phyloP scores from a whole-genome alignment of 2,113 vertebrate species.

The Capra hircus region DNA sequence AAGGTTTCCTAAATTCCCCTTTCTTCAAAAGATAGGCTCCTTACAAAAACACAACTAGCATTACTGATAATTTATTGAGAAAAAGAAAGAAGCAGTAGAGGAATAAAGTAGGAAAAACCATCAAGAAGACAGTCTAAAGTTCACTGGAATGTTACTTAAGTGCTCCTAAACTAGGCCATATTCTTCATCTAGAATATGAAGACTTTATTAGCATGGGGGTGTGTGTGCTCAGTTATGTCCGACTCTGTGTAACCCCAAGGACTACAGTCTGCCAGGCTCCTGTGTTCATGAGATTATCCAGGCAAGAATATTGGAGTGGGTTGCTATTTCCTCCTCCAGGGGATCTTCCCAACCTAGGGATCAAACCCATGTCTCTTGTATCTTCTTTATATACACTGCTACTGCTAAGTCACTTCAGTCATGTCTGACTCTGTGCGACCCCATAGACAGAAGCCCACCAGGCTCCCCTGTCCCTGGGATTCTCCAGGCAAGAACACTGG shows the following conservation, averaged over 20 bases:
- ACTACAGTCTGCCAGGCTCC: not conserved
- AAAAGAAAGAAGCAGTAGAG: not conserved
- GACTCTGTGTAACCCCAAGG: not conserved
- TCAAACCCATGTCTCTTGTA: not conserved
- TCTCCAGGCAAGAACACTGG: too few relatives aligned
- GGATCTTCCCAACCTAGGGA: not conserved
- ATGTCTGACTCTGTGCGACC: too few relatives aligned
- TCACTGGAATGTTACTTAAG: not conserved
- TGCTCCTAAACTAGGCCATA: not conserved
- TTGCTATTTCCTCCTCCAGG: not conserved
- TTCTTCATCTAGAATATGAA: not conserved
- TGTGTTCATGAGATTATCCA: not conserved
- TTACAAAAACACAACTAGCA: not conserved
- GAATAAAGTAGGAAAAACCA: not conserved
- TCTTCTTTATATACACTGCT: not conserved
- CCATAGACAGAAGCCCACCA: too few relatives aligned
- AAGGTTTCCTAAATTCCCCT: not conserved
- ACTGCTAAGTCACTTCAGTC: too few relatives aligned
- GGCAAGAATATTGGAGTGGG: not conserved
- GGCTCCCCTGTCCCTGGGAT: too few relatives aligned
- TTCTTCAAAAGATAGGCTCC: not conserved
- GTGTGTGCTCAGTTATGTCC: not conserved
- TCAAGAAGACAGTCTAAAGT: not conserved
- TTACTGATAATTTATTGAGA: not conserved
- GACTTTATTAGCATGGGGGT: not conserved